phyloP scores from a whole-genome alignment of 2,888 invertebrate species.

The Xylophagus ater region DNA sequence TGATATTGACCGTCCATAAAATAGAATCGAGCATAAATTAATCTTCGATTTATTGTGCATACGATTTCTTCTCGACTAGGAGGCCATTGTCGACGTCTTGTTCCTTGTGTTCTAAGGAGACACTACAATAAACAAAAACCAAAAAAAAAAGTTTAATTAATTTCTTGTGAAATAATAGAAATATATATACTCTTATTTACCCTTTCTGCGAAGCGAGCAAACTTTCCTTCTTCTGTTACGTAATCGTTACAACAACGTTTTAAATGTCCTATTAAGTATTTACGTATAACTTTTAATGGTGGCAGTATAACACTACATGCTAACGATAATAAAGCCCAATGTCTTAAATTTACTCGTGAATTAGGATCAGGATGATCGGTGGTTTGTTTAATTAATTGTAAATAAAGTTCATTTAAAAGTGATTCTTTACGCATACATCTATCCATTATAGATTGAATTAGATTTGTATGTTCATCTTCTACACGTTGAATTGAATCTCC shows the following conservation, averaged over 20 bases:
- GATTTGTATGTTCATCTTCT: constrained; percentile 77
- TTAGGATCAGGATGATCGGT: constrained; percentile 86
- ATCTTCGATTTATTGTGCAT: constrained; percentile 82
- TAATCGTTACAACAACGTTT: constrained; percentile 80
- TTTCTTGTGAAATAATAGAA: background rate
- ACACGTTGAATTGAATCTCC: constrained; percentile 55
- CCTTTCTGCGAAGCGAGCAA: constrained; percentile 85
- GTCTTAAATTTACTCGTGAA: constrained; percentile 73
- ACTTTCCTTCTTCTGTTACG: constrained; percentile 87
- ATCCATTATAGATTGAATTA: constrained; percentile 82
- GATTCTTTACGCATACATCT: constrained; percentile 84
- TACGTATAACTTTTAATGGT: constrained; percentile 71
- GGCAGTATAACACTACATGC: constrained; percentile 76
- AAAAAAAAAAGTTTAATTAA: constrained; percentile 7
- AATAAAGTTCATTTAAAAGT: constrained; percentile 76
- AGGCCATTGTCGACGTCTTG: constrained; percentile 74
- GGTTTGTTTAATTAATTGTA: constrained; percentile 88
- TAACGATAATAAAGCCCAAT: constrained; percentile 82
- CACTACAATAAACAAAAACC: constrained; percentile 42
- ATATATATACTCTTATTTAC: constrained; percentile 35
- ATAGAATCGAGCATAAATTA: constrained; percentile 82
- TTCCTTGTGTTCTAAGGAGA: constrained; percentile 57
- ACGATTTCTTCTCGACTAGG: constrained; percentile 87
- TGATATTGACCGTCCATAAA: constrained; percentile 92
- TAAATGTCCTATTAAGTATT: constrained; percentile 80